Conservation (phyloP, 2,888 invertebrate genomes). For the Oxyteleia sp. region DNA sequence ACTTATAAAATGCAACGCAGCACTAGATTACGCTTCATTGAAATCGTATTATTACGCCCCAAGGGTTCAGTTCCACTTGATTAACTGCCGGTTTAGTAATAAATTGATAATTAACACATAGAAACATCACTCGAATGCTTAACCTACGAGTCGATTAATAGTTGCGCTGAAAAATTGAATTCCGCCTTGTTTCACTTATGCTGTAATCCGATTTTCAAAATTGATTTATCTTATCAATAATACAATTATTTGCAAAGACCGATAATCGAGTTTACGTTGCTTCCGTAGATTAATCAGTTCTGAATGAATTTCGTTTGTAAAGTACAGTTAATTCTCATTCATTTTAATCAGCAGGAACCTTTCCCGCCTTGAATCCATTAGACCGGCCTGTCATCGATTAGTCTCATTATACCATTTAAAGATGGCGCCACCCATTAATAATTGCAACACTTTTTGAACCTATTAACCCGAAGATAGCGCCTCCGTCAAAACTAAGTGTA, state of each 20-base stretch:
- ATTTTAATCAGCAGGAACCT: neutral
- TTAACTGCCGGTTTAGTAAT: slow-evolving; percentile 55
- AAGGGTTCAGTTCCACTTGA: slow-evolving; percentile 50
- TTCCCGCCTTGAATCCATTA: neutral
- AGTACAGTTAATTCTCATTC: slow-evolving; percentile 13
- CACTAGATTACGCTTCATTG: slow-evolving; percentile 63
- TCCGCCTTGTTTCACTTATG: slow-evolving; percentile 15
- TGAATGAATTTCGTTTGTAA: slow-evolving; percentile 34
- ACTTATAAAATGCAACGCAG: slow-evolving; percentile 46
- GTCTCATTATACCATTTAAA: neutral
- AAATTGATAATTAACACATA: slow-evolving; percentile 57
- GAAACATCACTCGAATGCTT: slow-evolving; percentile 25
- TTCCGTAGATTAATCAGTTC: slow-evolving; percentile 31
- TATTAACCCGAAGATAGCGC: neutral
- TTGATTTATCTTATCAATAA: slow-evolving; percentile 56
- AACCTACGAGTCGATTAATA: slow-evolving; percentile 33
- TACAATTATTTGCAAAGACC: slow-evolving; percentile 39
- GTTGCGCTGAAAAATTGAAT: slow-evolving; percentile 27
- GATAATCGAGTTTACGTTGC: slow-evolving; percentile 29
- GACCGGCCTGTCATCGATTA: neutral
- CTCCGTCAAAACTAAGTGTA: slow-evolving; percentile 1
- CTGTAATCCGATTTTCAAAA: slow-evolving; percentile 29
- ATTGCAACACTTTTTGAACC: neutral
- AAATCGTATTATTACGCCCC: slow-evolving; percentile 60
- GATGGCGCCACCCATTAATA: neutral